phyloP scores from a whole-genome alignment of 2,888 invertebrate genomes.

The Notodonta dromedarius region DNA sequence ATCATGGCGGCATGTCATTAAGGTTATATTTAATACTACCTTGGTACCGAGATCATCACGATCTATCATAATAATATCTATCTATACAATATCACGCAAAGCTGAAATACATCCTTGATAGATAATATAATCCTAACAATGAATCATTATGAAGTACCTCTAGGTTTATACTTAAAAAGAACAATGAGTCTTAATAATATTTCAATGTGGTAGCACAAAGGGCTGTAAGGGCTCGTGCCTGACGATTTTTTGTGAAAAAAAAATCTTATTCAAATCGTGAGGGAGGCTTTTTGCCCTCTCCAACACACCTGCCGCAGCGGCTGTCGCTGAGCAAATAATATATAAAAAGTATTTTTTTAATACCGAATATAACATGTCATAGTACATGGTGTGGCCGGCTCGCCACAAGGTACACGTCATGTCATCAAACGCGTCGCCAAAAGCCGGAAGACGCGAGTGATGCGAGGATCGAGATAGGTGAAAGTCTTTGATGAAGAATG shows the following conservation, averaged over 20 bases:
- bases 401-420: too few species aligned
- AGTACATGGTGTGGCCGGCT: too few species aligned
- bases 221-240: constrained; percentile 39
- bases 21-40: too few species aligned
- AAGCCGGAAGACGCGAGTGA: too few species aligned
- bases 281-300: constrained; percentile 57
- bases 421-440: too few species aligned
- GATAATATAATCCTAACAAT: constrained; percentile 6
- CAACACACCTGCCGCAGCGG: constrained; percentile 56
- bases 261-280: constrained; percentile 67
- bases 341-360: neutral
- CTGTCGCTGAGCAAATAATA: constrained; percentile 20
- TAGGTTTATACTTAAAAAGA: constrained; percentile 31
- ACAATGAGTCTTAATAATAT: constrained; percentile 51
- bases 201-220: constrained; percentile 41
- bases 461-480: too few species aligned
- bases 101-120: neutral
- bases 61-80: neutral
- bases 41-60: neutral
- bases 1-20: too few species aligned
- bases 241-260: constrained; percentile 42
- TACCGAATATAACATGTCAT: neutral
- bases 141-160: constrained; percentile 1
- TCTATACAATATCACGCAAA: neutral
- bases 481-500: too few species aligned